A percentile compares a stretch with the other conserved stretches of the same genome.
These are phyloP conservation scores for Ashinkailepas kermadecensis DNA, from an alignment of 2,888 invertebrate genomes.

Conservation along the genomic window DNA sequence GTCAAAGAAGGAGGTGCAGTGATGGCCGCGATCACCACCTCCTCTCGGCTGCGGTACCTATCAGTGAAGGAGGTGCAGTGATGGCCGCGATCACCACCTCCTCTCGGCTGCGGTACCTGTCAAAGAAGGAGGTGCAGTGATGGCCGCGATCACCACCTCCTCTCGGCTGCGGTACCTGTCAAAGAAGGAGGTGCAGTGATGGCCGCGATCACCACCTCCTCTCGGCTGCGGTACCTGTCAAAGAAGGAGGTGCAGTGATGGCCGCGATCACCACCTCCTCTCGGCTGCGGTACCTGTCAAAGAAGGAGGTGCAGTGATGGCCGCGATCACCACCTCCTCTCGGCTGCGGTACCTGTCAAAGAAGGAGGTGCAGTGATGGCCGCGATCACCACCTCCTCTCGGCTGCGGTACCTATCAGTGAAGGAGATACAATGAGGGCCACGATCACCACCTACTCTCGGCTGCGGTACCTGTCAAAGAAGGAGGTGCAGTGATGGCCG, in stretches of 20 bases:
- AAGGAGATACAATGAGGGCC: background rate
- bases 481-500: too few relatives aligned
- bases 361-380: background rate
- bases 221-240: background rate
- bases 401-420: background rate
- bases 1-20: background rate
- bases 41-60: conserved; percentile 1
- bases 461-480: background rate
- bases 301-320: background rate
- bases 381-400: conserved; percentile 17
- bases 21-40: background rate
- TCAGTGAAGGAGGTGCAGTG: background rate
- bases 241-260: background rate
- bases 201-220: background rate
- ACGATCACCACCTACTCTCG: background rate
- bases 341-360: background rate
- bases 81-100: conserved; percentile 11
- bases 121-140: background rate
- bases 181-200: too few relatives aligned
- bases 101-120: conserved; percentile 7
- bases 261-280: background rate
- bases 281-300: background rate
- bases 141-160: background rate
- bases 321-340: background rate
- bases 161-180: background rate